These are phyloP conservation scores for Apus apus DNA, from an alignment of 2,113 vertebrate species.

Conservation along the genomic window DNA sequence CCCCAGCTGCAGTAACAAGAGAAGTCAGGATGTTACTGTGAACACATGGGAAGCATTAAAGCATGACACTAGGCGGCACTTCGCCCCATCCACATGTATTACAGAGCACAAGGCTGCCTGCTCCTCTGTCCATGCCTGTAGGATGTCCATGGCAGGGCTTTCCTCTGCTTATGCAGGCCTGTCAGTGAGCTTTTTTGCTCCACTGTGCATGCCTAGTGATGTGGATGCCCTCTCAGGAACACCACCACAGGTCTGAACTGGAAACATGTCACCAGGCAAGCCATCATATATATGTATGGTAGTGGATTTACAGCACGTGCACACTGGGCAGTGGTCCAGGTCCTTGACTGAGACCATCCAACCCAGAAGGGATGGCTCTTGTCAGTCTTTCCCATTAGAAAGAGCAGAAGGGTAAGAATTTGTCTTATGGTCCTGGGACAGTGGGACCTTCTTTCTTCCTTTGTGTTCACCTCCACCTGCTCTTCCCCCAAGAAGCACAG, in stretches of 20 bases:
- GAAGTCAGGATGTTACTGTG: accelerated
- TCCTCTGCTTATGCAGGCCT: neutral
- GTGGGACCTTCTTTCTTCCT: neutral
- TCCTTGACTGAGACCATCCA: neutral
- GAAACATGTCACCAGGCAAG: neutral
- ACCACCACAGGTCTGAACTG: neutral
- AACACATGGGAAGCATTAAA: neutral
- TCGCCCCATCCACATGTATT: neutral
- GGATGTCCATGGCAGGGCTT: neutral
- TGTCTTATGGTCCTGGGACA: neutral
- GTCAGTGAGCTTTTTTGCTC: neutral
- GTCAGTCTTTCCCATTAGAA: neutral
- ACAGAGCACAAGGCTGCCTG: neutral
- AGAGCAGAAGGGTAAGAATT: neutral
- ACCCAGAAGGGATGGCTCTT: neutral
- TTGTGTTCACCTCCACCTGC: neutral
- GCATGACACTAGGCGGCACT: neutral
- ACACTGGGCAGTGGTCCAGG: neutral
- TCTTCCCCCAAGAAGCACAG: neutral
- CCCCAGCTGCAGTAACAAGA: neutral
- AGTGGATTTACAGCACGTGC: neutral
- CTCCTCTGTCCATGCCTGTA: neutral
- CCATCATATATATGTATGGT: neutral
- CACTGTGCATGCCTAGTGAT: no score
- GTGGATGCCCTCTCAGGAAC: neutral